Conservation (phyloP, 2,888 invertebrate species). For the Geotrupes spiniger region DNA sequence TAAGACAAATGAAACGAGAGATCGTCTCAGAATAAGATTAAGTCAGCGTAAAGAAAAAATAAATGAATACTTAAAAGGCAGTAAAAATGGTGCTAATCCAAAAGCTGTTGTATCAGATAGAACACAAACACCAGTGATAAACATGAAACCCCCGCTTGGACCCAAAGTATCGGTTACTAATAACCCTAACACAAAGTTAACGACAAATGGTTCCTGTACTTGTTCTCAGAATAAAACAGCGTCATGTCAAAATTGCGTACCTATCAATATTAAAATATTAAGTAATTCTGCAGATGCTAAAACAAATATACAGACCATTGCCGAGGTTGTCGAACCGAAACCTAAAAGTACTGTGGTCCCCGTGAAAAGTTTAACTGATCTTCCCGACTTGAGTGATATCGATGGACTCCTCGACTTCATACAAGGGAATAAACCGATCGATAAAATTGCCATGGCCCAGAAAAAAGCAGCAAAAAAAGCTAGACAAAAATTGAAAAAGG, state of each 20-base stretch:
- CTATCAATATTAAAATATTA: slow-evolving; percentile 16
- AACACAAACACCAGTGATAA: no score
- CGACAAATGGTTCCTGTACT: slow-evolving; percentile 9
- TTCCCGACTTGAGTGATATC: slow-evolving; percentile 32
- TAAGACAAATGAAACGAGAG: slow-evolving; percentile 44
- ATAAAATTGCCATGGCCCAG: slow-evolving; percentile 43
- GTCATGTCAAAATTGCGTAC: slow-evolving; percentile 17
- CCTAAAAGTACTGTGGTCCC: slow-evolving; percentile 3
- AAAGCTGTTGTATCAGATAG: no score
- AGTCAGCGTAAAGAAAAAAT: slow-evolving; percentile 37
- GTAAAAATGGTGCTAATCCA: neutral
- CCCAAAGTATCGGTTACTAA: neutral
- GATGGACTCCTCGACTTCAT: slow-evolving; percentile 47
- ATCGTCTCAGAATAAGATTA: slow-evolving; percentile 43
- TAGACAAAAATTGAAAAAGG: slow-evolving; percentile 74
- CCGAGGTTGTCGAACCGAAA: slow-evolving; percentile 7
- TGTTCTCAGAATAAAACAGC: slow-evolving; percentile 16
- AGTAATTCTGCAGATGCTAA: slow-evolving; percentile 8
- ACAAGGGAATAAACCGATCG: slow-evolving; percentile 42
- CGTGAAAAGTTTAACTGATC: slow-evolving; percentile 5
- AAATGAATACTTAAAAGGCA: slow-evolving; percentile 14
- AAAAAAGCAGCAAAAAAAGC: slow-evolving; percentile 84
- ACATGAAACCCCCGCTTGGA: no score
- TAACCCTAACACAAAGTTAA: slow-evolving; percentile 22
- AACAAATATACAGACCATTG: slow-evolving; percentile 8